Evolutionary conservation across 1,140 invertebrate genomes (phyloP).

Genomic region (Dinothrombium tinctorium): DNA sequence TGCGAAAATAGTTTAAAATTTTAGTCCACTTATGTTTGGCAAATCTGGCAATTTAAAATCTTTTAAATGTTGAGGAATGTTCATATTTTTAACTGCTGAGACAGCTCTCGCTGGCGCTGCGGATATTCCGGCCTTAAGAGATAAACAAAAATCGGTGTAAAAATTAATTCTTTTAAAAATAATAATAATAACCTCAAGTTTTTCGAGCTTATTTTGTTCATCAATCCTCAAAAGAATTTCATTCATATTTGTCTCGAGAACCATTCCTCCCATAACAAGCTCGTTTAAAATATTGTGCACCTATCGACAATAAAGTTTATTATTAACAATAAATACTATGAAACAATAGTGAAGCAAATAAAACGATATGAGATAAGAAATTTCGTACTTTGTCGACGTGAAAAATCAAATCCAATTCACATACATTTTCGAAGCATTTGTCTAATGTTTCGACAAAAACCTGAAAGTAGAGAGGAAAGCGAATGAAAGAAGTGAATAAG

Average conservation of each 20-base stretch:
- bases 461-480: constrained; percentile 17
- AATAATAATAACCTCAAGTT: constrained; percentile 50
- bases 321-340: neutral
- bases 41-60: constrained; percentile 96
- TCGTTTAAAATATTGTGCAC: constrained; percentile 96
- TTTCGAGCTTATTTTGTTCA: constrained; percentile 94
- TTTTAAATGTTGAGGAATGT: constrained; percentile 93
- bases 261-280: constrained; percentile 98
- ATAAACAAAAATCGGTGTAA: neutral
- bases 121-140: constrained; percentile 65
- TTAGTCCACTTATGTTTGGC: constrained; percentile 82
- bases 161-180: neutral
- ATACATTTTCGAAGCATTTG: constrained; percentile 99
- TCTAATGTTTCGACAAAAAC: constrained; percentile 97
- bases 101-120: constrained; percentile 86
- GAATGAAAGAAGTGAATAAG: neutral
- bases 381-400: constrained; percentile 72
- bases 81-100: constrained; percentile 97
- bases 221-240: constrained; percentile 89
- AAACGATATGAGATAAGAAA: neutral
- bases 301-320: constrained; percentile 19
- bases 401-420: constrained; percentile 96
- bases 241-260: constrained; percentile 96
- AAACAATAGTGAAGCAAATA: neutral
- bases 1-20: constrained; percentile 33